phyloP scores from a whole-genome alignment of 2,113 vertebrate genomes.

The Paralichthys olivaceus region DNA sequence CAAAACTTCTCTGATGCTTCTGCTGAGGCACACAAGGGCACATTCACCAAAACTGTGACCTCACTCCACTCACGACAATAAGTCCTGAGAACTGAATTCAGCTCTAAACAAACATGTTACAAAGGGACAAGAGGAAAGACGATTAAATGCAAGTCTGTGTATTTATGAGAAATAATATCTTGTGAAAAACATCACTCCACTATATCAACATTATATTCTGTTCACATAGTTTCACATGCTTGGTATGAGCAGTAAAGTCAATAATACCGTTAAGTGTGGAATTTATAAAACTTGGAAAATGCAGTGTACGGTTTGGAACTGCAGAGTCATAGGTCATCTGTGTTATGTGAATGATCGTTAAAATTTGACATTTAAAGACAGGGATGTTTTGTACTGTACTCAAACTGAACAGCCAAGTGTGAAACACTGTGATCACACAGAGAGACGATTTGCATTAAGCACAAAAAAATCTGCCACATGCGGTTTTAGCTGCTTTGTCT shows the following conservation, averaged over 20 bases:
- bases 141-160: not conserved
- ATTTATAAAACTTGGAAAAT: slow-evolving; percentile 3
- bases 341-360: not conserved
- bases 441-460: not conserved
- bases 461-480: not conserved
- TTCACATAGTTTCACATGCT: not conserved
- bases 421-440: not conserved
- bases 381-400: not conserved
- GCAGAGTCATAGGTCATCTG: not conserved
- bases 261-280: not conserved
- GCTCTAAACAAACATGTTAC: not conserved
- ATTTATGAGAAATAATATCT: not conserved
- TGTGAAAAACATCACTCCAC: not conserved
- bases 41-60: slow-evolving; percentile 5
- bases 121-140: not conserved
- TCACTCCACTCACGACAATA: not conserved
- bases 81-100: not conserved
- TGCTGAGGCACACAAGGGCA: not conserved
- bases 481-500: too few species aligned
- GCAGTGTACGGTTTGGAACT: not conserved
- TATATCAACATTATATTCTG: not conserved
- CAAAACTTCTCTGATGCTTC: slow-evolving; percentile 12
- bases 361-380: not conserved
- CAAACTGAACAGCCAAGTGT: not conserved
- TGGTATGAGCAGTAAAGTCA: not conserved